Conservation (phyloP, 2,113 vertebrate species). For the Alectura lathami region DNA sequence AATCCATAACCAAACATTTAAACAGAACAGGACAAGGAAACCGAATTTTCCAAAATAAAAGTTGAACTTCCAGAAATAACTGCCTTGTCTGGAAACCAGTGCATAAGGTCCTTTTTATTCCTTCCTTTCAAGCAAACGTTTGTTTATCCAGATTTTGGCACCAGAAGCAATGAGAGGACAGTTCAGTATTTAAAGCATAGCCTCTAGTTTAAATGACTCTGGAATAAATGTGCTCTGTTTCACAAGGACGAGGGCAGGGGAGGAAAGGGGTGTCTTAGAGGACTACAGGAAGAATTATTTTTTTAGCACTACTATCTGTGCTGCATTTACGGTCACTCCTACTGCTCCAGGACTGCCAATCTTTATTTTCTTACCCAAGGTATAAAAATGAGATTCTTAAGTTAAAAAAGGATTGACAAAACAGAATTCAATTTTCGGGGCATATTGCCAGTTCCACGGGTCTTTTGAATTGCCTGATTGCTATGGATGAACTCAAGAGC, state of each 20-base stretch:
- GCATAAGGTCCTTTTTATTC: neutral
- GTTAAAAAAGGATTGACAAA: neutral
- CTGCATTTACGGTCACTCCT: neutral
- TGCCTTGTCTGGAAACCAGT: neutral
- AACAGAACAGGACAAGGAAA: neutral
- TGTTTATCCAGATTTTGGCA: slow-evolving; percentile 38
- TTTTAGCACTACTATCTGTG: neutral
- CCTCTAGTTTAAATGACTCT: neutral
- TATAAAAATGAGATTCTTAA: neutral
- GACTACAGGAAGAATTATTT: neutral
- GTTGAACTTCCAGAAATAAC: neutral
- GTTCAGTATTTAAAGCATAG: neutral
- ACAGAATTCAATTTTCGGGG: neutral
- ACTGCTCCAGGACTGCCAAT: neutral
- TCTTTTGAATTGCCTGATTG: neutral
- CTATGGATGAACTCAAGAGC: neutral
- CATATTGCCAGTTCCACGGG: neutral
- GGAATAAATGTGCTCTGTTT: neutral
- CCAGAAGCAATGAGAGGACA: neutral
- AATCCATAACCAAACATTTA: neutral
- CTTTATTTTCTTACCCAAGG: neutral
- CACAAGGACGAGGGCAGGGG: neutral
- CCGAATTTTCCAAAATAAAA: neutral
- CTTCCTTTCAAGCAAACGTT: neutral
- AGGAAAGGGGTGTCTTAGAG: neutral